A percentile compares a stretch with the other conserved stretches of the same genome.
These are phyloP conservation scores for Acronicta aceris DNA, from an alignment of 2,888 invertebrate genomes.

Conservation along the genomic window DNA sequence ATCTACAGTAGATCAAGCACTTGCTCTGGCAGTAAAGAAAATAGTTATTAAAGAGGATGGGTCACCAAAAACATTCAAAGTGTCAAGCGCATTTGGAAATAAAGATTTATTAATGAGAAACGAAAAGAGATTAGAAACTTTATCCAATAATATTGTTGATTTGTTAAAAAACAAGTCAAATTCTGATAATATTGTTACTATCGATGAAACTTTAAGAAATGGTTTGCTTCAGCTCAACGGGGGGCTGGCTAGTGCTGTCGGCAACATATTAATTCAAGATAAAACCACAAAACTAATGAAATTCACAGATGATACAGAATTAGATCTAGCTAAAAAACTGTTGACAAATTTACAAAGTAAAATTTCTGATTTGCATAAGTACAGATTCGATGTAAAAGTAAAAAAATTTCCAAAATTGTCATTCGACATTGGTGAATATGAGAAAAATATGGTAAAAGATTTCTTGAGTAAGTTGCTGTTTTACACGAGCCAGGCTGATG, in stretches of 20 bases:
- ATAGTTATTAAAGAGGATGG: conserved; percentile 11
- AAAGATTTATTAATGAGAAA: conserved; percentile 36
- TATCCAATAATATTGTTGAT: conserved; percentile 4
- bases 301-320: conserved; percentile 10
- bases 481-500: conserved; percentile 32
- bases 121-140: conserved; percentile 6
- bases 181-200: conserved; percentile 5
- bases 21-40: conserved; percentile 12
- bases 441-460: conserved; percentile 19
- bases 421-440: conserved; percentile 6
- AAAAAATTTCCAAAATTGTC: conserved; percentile 18
- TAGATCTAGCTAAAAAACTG: conserved; percentile 13
- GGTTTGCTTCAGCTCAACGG: conserved; percentile 18
- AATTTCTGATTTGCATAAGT: conserved; percentile 20
- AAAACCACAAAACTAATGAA: conserved; percentile 15
- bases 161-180: conserved; percentile 1
- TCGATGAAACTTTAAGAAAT: conserved; percentile 21
- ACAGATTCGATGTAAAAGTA: conserved; percentile 19
- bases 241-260: conserved; percentile 29
- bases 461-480: conserved; percentile 29
- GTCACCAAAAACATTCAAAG: conserved; percentile 20
- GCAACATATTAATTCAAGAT: conserved; percentile 30
- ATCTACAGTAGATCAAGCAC: conserved; percentile 23
- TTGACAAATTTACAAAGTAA: conserved; percentile 9
- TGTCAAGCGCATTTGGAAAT: conserved; percentile 47